A percentile compares a stretch with the other conserved stretches of the same genome.
Evolutionary conservation across 2,888 invertebrate species (phyloP).

Genomic region (Iphiclides podalirius): DNA sequence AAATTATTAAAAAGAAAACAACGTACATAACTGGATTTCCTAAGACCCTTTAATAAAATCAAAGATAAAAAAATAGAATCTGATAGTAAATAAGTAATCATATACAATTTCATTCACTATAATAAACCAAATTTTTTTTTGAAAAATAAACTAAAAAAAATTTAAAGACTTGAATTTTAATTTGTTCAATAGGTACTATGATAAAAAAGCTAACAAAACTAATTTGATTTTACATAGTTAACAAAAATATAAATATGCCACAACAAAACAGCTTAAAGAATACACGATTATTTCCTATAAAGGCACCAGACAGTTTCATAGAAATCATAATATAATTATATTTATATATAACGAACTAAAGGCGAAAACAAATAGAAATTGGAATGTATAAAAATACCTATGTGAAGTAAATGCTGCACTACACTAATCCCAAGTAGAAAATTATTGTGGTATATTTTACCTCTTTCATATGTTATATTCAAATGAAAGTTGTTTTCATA

Average conservation of each 20-base stretch:
- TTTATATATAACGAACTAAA: slow-evolving; percentile 45
- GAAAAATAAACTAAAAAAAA: too few relatives aligned
- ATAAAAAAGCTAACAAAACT: background rate
- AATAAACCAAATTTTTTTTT: background rate
- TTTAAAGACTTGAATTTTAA: too few relatives aligned
- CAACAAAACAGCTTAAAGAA: background rate
- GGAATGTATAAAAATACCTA: slow-evolving; percentile 56
- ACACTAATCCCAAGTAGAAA: background rate
- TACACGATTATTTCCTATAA: slow-evolving; percentile 18
- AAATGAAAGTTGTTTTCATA: too few relatives aligned
- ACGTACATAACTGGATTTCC: slow-evolving; percentile 1
- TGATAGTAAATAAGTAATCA: too few relatives aligned
- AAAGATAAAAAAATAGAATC: too few relatives aligned
- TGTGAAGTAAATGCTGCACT: slow-evolving; percentile 58
- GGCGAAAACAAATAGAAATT: slow-evolving; percentile 43
- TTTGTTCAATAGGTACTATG: too few relatives aligned
- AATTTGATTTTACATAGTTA: background rate
- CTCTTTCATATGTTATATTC: too few relatives aligned
- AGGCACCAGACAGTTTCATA: slow-evolving; percentile 33
- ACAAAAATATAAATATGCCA: background rate
- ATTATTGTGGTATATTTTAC: background rate
- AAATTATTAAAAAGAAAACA: slow-evolving; percentile 14
- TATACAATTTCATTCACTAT: too few relatives aligned
- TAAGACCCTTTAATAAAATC: background rate
- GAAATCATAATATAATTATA: slow-evolving; percentile 25